phyloP scores from a whole-genome alignment of 2,888 invertebrate species.

The Lycaena phlaeas region DNA sequence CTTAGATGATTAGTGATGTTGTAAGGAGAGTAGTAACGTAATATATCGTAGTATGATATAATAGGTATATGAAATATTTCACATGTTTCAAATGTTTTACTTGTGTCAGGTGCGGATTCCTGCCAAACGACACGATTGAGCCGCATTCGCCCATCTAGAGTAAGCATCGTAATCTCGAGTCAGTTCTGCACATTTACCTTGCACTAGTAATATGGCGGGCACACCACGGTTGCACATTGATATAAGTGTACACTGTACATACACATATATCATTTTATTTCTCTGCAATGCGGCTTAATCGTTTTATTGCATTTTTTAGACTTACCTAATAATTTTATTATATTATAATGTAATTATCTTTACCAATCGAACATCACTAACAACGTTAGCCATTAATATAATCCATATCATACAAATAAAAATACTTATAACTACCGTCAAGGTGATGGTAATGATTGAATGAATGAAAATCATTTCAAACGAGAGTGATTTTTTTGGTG shows the following conservation, averaged over 20 bases:
- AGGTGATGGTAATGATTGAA: no score
- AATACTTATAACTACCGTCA: no score
- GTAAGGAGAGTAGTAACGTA: no score
- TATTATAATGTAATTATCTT: background rate
- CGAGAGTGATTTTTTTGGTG: background rate
- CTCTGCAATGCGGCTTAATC: conserved; percentile 28
- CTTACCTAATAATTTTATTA: background rate
- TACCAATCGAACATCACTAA: background rate
- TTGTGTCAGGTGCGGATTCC: conserved; percentile 68
- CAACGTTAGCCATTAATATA: background rate
- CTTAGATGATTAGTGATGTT: no score
- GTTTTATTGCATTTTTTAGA: conserved; percentile 14
- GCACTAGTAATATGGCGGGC: conserved; percentile 13
- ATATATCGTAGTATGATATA: no score
- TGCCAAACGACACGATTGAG: conserved; percentile 67
- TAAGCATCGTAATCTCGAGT: conserved; percentile 41
- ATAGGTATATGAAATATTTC: no score
- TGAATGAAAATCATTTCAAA: background rate
- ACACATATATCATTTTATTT: conserved; percentile 1
- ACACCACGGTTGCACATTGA: conserved; percentile 8
- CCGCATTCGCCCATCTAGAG: conserved; percentile 68
- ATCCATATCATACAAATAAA: no score
- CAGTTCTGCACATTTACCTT: conserved; percentile 14
- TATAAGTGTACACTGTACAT: background rate
- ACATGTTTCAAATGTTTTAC: conserved; percentile 37